These are phyloP conservation scores for Petrosia ficiformis DNA, from an alignment of 37 sponge, comb jelly and placozoan species.

Conservation along the genomic window DNA sequence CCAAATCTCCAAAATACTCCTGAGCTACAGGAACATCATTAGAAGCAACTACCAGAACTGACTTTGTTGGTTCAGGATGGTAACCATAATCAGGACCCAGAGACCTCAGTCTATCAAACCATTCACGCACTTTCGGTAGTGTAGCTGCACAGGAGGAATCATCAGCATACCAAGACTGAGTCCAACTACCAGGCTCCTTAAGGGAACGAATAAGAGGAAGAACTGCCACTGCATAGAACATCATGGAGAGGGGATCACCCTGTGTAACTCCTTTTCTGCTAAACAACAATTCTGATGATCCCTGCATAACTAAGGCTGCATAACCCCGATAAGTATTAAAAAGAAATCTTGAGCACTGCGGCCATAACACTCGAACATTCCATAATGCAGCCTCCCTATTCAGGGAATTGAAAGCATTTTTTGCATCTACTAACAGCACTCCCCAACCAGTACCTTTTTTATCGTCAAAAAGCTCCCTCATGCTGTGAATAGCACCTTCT, in stretches of 20 bases:
- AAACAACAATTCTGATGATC: no score
- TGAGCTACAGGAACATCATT: conserved; percentile 7
- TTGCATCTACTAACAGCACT: conserved; percentile 34
- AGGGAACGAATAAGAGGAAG: no score
- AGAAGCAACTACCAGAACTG: conserved; percentile 13
- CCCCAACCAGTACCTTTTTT: conserved; percentile 32
- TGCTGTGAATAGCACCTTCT: conserved; percentile 42
- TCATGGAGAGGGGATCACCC: no score
- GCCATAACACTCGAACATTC: conserved; percentile 27
- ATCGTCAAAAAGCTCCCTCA: conserved; percentile 40
- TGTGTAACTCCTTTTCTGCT: no score
- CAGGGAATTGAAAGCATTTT: no score
- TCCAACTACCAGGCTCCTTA: not conserved
- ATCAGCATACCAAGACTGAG: conserved; percentile 49
- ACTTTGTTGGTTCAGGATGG: conserved; percentile 36
- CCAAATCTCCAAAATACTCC: conserved; percentile 12
- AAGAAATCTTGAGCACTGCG: conserved; percentile 33
- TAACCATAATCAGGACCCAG: conserved; percentile 46
- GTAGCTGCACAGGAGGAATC: conserved; percentile 39
- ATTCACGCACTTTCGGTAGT: conserved; percentile 13
- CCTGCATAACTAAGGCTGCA: conserved; percentile 16
- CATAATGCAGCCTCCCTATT: conserved; percentile 21
- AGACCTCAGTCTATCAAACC: conserved; percentile 6
- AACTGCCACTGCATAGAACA: no score
- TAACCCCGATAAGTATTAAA: conserved; percentile 33